These are phyloP conservation scores for Xanthorhoe spadicearia DNA, from an alignment of 2,888 invertebrate species.

Conservation along the genomic window DNA sequence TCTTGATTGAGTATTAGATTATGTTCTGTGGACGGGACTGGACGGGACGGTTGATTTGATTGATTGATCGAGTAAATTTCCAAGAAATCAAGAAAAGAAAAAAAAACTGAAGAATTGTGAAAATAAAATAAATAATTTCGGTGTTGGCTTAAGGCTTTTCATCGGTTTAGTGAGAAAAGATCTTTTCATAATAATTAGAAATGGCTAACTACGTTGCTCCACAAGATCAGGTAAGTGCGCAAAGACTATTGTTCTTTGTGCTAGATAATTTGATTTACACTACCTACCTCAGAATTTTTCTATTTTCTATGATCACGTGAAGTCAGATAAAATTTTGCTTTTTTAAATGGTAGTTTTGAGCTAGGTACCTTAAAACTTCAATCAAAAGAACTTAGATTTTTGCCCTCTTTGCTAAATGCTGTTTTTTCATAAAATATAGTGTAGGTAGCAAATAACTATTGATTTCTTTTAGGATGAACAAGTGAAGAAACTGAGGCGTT, in stretches of 20 bases:
- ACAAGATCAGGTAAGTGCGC: constrained; percentile 55
- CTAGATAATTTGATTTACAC: constrained; percentile 3
- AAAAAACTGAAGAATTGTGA: neutral
- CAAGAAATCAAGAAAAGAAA: neutral
- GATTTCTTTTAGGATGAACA: constrained; percentile 86
- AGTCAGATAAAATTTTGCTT: too few species aligned
- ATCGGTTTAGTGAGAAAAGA: neutral
- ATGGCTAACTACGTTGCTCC: constrained; percentile 52
- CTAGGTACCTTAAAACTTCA: neutral
- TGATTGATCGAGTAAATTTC: neutral
- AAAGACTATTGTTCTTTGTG: constrained; percentile 1
- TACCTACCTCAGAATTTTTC: neutral
- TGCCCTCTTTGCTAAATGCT: neutral
- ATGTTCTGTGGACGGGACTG: too few species aligned
- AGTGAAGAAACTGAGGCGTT: constrained; percentile 88
- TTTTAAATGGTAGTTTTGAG: too few species aligned
- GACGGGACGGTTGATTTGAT: neutral
- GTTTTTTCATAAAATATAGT: too few species aligned
- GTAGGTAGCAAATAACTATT: neutral
- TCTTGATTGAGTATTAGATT: too few species aligned
- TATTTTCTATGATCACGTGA: neutral
- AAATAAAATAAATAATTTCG: neutral
- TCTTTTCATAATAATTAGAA: constrained; percentile 6
- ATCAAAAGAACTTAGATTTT: neutral
- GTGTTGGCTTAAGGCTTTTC: neutral